Conservation (phyloP, 2,797 vertebrate species). For the Podarcis lilfordi region DNA sequence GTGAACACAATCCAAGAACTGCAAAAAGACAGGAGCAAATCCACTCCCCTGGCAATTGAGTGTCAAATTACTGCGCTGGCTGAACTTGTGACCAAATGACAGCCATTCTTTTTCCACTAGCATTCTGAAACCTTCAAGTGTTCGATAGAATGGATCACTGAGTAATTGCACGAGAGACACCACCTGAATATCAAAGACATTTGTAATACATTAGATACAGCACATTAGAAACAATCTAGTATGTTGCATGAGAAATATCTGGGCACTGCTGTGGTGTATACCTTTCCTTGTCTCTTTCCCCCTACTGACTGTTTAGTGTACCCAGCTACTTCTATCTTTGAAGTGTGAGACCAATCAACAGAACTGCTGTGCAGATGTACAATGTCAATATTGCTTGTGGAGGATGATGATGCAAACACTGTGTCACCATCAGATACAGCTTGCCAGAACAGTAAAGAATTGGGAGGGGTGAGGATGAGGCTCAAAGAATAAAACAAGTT, state of each 20-base stretch:
- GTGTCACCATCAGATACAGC: background rate
- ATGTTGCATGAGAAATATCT: background rate
- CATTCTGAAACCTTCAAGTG: constrained; percentile 95
- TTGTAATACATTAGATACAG: background rate
- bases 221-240: constrained; percentile 13
- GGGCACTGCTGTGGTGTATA: background rate
- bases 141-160: constrained; percentile 96
- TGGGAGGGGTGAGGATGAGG: background rate
- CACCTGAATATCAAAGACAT: constrained; percentile 80
- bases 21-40: constrained; percentile 94
- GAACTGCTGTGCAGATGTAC: background rate
- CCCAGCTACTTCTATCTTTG: background rate
- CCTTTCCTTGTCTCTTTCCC: background rate
- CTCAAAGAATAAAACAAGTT: background rate
- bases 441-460: background rate
- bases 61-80: constrained; percentile 91
- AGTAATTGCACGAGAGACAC: constrained; percentile 94
- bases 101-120: constrained; percentile 98
- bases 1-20: constrained; percentile 97
- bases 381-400: background rate
- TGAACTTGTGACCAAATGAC: constrained; percentile 97
- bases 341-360: background rate
- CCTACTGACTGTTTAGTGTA: background rate
- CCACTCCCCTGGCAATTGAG: constrained; percentile 93
- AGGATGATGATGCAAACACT: no score